phyloP scores from a whole-genome alignment of 2,888 invertebrate genomes.

The Anodontia alba region DNA sequence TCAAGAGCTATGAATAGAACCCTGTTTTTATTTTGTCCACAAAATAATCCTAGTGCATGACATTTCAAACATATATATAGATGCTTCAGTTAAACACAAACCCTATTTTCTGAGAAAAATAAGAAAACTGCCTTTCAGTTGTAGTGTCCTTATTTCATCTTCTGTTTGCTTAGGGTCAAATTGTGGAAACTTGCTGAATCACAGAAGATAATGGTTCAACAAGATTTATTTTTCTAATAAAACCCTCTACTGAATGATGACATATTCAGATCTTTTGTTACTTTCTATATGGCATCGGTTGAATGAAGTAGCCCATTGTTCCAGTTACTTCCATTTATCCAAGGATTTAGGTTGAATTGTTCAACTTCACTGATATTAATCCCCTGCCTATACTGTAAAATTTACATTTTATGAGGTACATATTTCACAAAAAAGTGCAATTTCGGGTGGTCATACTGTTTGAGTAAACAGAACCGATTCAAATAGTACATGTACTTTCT shows the following conservation, averaged over 20 bases:
- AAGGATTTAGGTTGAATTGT: constrained; percentile 2
- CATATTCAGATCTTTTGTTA: neutral
- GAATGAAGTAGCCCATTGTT: neutral
- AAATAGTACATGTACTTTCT: too few relatives aligned
- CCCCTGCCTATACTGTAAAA: neutral
- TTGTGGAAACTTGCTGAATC: constrained; percentile 11
- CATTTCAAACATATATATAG: too few relatives aligned
- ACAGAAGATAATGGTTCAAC: neutral
- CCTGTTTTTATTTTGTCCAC: too few relatives aligned
- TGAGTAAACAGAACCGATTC: too few relatives aligned
- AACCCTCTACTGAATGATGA: neutral
- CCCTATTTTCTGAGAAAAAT: too few relatives aligned
- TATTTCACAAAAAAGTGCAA: neutral
- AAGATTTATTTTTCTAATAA: constrained; percentile 17
- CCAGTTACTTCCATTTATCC: neutral
- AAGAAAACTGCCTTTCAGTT: too few relatives aligned
- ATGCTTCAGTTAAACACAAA: too few relatives aligned
- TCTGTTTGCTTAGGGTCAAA: too few relatives aligned
- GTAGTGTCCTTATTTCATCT: too few relatives aligned
- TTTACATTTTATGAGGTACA: neutral
- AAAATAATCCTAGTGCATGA: too few relatives aligned
- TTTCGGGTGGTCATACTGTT: neutral
- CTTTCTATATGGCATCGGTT: neutral
- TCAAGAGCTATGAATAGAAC: too few relatives aligned
- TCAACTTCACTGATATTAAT: neutral